A percentile compares a stretch with the other conserved stretches of the same genome.
These are phyloP conservation scores for Mesitornis unicolor DNA, from an alignment of 2,113 vertebrate species.

Conservation along the genomic window DNA sequence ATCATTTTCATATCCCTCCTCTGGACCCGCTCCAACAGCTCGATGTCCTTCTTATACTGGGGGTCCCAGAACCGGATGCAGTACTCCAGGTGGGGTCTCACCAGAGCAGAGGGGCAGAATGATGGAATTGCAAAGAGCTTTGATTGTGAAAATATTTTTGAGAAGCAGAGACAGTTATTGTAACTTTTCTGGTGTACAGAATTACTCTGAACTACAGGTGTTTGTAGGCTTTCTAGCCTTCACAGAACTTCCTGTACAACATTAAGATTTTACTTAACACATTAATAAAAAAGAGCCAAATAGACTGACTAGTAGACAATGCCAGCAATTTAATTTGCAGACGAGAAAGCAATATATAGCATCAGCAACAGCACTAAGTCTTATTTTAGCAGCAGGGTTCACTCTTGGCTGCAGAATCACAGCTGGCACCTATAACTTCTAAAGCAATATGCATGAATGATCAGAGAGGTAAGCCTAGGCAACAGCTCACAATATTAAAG, in stretches of 20 bases:
- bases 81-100: no score
- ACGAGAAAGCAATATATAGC: neutral
- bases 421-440: slow-evolving; percentile 10
- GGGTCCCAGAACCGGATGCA: no score
- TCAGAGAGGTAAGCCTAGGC: neutral
- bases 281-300: neutral
- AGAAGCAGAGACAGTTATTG: neutral
- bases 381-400: slow-evolving; percentile 30
- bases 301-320: neutral
- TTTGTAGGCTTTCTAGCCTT: neutral
- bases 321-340: neutral
- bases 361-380: neutral
- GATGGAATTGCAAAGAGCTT: neutral
- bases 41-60: no score
- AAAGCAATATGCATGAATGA: neutral
- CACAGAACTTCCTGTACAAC: neutral
- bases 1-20: no score
- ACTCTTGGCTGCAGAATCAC: neutral
- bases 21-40: no score
- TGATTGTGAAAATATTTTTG: neutral
- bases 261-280: neutral
- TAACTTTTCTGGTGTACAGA: neutral
- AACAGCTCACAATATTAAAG: neutral
- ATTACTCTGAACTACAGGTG: neutral
- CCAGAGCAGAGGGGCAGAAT: no score